Evolutionary conservation across 2,113 vertebrate species (phyloP), one percentile per base, ranked within the genome.

Genomic region (Pelmatolapia mariae): DNA sequence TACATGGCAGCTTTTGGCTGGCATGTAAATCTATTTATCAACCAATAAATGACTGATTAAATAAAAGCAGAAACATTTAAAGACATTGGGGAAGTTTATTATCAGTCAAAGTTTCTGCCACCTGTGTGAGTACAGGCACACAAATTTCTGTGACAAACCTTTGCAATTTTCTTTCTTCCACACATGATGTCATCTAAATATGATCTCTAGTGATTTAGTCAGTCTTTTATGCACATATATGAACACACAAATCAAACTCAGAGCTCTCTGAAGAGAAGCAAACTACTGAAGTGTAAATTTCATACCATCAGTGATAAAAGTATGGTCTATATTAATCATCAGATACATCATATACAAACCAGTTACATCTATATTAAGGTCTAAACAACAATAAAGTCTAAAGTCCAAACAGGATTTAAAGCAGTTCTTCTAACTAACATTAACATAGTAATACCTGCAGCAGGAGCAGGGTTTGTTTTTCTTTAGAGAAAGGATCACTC

Each of bases 321-420:
- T 53, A n/a, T 6, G 9, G n/a, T 22, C 3, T n/a, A n/a, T 53
- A 53, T 53, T 10, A n/a, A n/a, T 59, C 57, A 61, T 31, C 29
- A 18, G 0, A 4, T 18, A 61, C 57, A 33, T 61, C 5, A 33
- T 19, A 33, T 33, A 61, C 29, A 1, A 63, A 33, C 5, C 56
- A 9, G 56, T 59, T 59, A 59, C 7, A 59, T 29, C 8, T 59
- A 1, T 33, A 63, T 63, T 1, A 63, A 63, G 2, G 59, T 63
- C 29, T 63, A 26, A 57, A 1, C 0, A 0, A 26, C 54, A 57
- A 13, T 24, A 56, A 56, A 8, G 22, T 26, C 12, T 26, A 8
- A 57, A 0, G 3, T 56, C 54, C 54, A 57, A 57, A 57, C 12
- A 56, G 22, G 22, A 26, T 56, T 56, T 56, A 8, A 8, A 56